These are phyloP conservation scores for Naja naja DNA, from an alignment of 2,113 vertebrate species.

Conservation along the genomic window DNA sequence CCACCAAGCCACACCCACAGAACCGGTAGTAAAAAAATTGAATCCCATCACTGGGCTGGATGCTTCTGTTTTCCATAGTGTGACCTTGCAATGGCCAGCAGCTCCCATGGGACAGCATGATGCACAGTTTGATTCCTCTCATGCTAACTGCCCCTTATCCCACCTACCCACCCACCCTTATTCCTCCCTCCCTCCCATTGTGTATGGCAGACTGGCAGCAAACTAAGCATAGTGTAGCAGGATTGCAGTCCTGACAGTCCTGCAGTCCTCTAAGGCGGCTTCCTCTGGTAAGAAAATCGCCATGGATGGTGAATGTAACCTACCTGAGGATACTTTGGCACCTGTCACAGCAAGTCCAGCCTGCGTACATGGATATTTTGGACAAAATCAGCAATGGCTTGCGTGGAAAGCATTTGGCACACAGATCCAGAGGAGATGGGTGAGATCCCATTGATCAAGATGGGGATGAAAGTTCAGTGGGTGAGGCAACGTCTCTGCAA, in stretches of 20 bases:
- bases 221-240: not conserved
- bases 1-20: too few relatives aligned
- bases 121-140: not conserved
- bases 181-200: not conserved
- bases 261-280: not conserved
- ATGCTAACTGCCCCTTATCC: not conserved
- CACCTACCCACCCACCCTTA: too few relatives aligned
- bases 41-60: not conserved
- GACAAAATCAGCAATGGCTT: not conserved
- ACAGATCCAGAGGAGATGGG: not conserved
- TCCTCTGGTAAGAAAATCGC: not conserved
- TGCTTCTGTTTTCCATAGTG: not conserved
- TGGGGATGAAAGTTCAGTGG: not conserved
- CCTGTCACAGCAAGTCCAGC: not conserved
- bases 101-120: not conserved
- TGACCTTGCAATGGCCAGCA: not conserved
- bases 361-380: not conserved
- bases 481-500: not conserved
- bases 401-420: not conserved
- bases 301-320: not conserved
- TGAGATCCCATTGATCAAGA: not conserved
- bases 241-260: not conserved
- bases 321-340: not conserved
- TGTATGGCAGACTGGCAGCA: not conserved
- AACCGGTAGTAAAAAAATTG: too few relatives aligned